Percentiles rank a stretch among this genome's conserved stretches.
Conservation (phyloP, 1,140 invertebrate species). For the Chironomus tepperi region DNA sequence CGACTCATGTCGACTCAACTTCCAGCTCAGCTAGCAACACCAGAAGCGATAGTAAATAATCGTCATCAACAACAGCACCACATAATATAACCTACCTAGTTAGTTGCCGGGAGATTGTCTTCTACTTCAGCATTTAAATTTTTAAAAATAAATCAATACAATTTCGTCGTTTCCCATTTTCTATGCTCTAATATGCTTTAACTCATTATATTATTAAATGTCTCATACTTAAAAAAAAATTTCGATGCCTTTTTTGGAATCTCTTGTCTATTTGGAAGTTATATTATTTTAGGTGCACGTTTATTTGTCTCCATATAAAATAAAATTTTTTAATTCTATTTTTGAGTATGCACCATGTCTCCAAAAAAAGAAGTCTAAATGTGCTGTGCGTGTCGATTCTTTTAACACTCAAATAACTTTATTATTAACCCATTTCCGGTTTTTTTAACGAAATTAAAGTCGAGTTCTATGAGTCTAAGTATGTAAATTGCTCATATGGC, state of each 20-base stretch:
- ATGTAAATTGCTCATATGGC: conserved; percentile 16
- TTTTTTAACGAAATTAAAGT: neutral
- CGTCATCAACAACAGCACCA: too few species aligned
- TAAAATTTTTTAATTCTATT: conserved; percentile 1
- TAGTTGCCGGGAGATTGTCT: neutral
- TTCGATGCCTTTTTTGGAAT: neutral
- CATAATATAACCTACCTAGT: too few species aligned
- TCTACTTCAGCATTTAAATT: neutral
- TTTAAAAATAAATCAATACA: neutral
- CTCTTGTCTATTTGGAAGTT: neutral
- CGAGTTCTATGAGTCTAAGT: neutral
- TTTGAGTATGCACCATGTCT: neutral
- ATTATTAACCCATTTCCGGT: conserved; percentile 21
- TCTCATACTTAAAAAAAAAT: neutral
- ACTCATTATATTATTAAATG: neutral
- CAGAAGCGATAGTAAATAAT: too few species aligned
- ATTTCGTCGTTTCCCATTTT: neutral
- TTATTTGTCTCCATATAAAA: neutral
- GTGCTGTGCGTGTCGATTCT: neutral
- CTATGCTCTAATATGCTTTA: conserved; percentile 1
- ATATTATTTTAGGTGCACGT: neutral
- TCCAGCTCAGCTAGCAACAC: too few species aligned
- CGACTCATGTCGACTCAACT: too few species aligned
- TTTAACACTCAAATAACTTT: conserved; percentile 19
- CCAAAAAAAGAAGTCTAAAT: neutral